phyloP scores from a whole-genome alignment of 2,888 invertebrate species.

The Microchrysa polita region DNA sequence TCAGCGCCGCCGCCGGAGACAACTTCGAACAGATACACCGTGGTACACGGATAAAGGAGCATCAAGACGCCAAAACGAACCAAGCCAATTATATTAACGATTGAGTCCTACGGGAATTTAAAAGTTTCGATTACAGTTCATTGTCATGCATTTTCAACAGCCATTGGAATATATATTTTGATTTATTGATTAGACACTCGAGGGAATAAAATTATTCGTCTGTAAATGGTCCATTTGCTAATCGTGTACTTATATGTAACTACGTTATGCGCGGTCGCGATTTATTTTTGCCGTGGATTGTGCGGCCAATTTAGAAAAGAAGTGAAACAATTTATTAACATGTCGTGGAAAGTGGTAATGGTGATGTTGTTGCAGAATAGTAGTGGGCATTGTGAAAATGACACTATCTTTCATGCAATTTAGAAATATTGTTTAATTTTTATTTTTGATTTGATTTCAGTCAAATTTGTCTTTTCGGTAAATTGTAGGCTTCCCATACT shows the following conservation, averaged over 20 bases:
- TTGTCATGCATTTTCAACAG: conserved; percentile 33
- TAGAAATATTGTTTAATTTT: no score
- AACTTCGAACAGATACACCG: neutral
- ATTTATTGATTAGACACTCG: conserved; percentile 52
- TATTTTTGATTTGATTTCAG: no score
- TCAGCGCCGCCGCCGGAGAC: conserved; percentile 8
- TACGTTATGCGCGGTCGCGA: no score
- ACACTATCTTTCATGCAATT: no score
- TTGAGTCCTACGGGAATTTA: conserved; percentile 53
- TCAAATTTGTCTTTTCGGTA: no score
- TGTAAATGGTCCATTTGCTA: conserved; percentile 40
- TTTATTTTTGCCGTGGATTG: conserved; percentile 1
- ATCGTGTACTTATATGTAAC: conserved; percentile 36
- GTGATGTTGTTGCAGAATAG: neutral
- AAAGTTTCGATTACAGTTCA: conserved; percentile 31
- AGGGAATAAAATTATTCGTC: conserved; percentile 41
- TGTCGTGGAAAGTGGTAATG: neutral
- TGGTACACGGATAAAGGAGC: neutral
- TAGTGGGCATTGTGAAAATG: no score
- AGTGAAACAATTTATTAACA: conserved; percentile 27
- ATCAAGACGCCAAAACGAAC: conserved; percentile 4
- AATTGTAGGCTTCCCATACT: no score
- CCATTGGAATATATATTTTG: conserved; percentile 53
- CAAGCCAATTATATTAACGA: conserved; percentile 54
- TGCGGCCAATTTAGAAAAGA: conserved; percentile 17